Base-by-base conservation (phyloP, 2,113 vertebrate species). In the Cyprinus carpio region DNA sequence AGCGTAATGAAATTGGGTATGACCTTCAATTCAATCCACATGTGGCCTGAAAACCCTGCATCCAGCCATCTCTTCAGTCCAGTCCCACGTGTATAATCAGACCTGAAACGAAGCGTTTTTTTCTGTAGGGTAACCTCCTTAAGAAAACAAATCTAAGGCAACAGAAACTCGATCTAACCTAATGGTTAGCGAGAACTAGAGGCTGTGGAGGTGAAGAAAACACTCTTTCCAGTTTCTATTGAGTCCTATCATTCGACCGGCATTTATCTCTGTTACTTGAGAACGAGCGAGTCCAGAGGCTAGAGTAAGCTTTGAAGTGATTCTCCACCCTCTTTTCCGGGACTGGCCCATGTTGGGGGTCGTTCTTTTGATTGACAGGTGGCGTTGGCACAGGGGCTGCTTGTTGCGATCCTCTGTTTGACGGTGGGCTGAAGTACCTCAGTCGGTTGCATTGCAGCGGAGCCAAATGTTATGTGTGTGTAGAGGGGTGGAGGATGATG, bases 71-170 rank as follows among this genome's bases (percentile, higher is more conserved):
- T 56, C 37, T 82, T 69, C 20, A 46, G n/a, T 34, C 40, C 6
- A 43, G 4, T 31, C 62, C 23, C 58, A 18, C 0, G 25, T 86
- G 89, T 86, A 64, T 75, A 40, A 56, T 10, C 27, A 89, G 91
- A 92, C 91, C 91, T 86, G 90, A 93, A 92, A 90, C 90, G 89
- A 90, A 87, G 85, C 79, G 16, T 81, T 88, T 92, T 87, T 87
- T 82, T 60, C 90, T 87, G 86, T 92, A 90, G 91, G 90, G 90
- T 90, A 91, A 49, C 23, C 92, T 93, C 91, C 92, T 91, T 89
- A 94, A 92, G 90, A 93, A 94, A 94, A 94, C 92, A 93, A 91
- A 86, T 88, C 69, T 13, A 87, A 91, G 88, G 90, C 71, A 37
- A 79, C 64, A 23, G 92, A 91, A 94, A 94, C 90, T 89, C 81